Evolutionary conservation across 2,113 vertebrate genomes (phyloP).

Genomic region (Myiopsitta monachus): DNA sequence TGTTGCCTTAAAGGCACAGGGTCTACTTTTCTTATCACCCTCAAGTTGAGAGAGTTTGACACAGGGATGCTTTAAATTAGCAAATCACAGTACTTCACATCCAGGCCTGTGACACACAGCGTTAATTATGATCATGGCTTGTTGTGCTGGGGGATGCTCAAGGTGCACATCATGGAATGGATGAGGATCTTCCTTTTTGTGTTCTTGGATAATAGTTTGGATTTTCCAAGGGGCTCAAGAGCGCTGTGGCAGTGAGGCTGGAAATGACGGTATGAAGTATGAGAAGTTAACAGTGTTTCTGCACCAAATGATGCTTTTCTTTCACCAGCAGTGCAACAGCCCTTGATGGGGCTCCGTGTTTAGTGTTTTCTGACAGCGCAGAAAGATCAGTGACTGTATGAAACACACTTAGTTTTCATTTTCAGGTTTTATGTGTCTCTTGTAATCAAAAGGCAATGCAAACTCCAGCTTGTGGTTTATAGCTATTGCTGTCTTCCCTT

Average conservation of each 20-base stretch:
- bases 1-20: conserved; percentile 42
- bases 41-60: conserved; percentile 27
- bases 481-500: conserved; percentile 24
- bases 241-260: not conserved
- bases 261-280: not conserved
- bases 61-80: conserved; percentile 3
- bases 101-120: not conserved
- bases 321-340: rapidly evolving
- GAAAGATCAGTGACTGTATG: conserved; percentile 6
- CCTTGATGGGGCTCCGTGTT: not conserved
- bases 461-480: conserved; percentile 17
- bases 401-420: conserved; percentile 4
- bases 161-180: not conserved
- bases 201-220: not conserved
- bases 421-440: conserved; percentile 24
- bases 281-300: conserved; percentile 20
- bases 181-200: not conserved
- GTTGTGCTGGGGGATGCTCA: not conserved
- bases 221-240: not conserved
- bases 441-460: conserved; percentile 4
- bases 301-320: not conserved
- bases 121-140: not conserved
- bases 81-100: not conserved
- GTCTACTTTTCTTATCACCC: not conserved
- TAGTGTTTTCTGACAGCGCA: not conserved